These are phyloP conservation scores for Aramus guarauna DNA, from an alignment of 2,113 vertebrate genomes.

Conservation along the genomic window DNA sequence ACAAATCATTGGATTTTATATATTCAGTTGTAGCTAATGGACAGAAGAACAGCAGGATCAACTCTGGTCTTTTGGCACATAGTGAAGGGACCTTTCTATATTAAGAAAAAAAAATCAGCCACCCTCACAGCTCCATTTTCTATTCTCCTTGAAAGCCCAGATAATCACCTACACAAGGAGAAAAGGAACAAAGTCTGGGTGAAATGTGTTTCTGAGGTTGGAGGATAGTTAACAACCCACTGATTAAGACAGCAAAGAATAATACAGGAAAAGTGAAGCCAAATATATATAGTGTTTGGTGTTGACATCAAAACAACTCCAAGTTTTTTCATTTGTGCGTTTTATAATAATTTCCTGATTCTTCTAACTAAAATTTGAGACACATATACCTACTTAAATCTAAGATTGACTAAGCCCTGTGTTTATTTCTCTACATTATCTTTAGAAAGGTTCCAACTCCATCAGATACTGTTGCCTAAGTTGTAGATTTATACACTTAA, in stretches of 20 bases:
- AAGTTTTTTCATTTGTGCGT: not conserved
- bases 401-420: not conserved
- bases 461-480: not conserved
- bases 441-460: not conserved
- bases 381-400: not conserved
- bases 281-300: not conserved
- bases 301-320: not conserved
- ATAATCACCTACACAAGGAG: not conserved
- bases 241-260: not conserved
- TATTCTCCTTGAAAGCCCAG: not conserved
- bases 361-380: not conserved
- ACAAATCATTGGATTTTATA: not conserved
- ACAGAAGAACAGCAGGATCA: not conserved
- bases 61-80: not conserved
- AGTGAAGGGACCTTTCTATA: not conserved
- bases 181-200: not conserved
- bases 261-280: not conserved
- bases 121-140: not conserved
- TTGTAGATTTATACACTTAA: not conserved
- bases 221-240: not conserved
- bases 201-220: not conserved
- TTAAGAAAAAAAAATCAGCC: not conserved
- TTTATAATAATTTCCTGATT: not conserved
- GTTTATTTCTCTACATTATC: not conserved
- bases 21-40: not conserved